These are phyloP conservation scores for Lithophane semibrunnea DNA, from an alignment of 2,888 invertebrate genomes.

Conservation along the genomic window DNA sequence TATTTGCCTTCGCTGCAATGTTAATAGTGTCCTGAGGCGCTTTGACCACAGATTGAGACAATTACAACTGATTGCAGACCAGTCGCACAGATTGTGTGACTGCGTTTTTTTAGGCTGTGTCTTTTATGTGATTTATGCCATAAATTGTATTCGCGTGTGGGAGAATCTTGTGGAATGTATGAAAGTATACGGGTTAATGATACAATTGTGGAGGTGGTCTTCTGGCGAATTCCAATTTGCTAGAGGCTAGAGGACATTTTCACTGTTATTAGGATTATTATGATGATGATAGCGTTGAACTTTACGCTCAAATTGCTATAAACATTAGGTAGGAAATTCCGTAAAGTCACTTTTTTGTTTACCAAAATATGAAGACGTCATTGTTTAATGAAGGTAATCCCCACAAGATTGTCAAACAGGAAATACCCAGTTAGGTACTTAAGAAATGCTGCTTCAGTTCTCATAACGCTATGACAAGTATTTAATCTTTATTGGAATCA, in stretches of 20 bases:
- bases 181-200: constrained; percentile 51
- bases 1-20: constrained; percentile 76
- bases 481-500: neutral
- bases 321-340: constrained; percentile 29
- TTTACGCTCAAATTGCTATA: constrained; percentile 19
- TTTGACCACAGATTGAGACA: constrained; percentile 80
- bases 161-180: constrained; percentile 62
- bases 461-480: neutral
- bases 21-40: constrained; percentile 84
- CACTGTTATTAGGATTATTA: neutral
- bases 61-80: constrained; percentile 86
- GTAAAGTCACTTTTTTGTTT: neutral
- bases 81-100: constrained; percentile 75
- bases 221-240: constrained; percentile 24
- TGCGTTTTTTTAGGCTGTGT: constrained; percentile 63
- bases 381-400: neutral
- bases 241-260: constrained; percentile 44
- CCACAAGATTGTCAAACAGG: neutral
- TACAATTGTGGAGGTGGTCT: constrained; percentile 31
- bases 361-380: constrained; percentile 8
- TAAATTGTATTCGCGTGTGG: constrained; percentile 76
- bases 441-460: too few relatives aligned
- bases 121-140: constrained; percentile 77
- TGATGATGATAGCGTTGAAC: constrained; percentile 11
- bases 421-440: constrained; percentile 11